Percentiles rank a stretch among this genome's conserved stretches.
Conservation (phyloP, 2,113 vertebrate species). For the Dasyprocta punctata region DNA sequence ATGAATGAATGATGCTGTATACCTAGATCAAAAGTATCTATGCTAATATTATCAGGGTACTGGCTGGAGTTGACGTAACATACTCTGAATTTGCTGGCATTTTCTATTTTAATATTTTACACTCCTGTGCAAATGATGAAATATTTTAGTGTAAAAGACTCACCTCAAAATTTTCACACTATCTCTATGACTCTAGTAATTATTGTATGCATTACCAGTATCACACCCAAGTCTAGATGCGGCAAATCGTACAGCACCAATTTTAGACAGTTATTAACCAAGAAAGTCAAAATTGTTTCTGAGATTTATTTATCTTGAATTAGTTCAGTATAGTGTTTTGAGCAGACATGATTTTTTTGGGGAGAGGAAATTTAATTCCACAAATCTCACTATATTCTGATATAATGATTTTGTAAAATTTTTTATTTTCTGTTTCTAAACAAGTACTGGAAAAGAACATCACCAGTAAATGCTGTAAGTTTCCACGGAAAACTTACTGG, state of each 20-base stretch:
- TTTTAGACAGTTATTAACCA: background rate
- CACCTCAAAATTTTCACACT: background rate
- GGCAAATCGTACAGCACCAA: background rate
- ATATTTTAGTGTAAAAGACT: background rate
- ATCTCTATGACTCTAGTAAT: background rate
- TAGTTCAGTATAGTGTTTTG: background rate
- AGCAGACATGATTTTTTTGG: background rate
- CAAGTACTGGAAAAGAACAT: background rate
- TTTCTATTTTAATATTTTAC: background rate
- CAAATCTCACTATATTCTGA: background rate
- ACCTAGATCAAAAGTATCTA: background rate
- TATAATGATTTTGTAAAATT: background rate
- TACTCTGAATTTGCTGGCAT: background rate
- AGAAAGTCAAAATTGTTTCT: background rate
- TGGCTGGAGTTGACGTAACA: background rate
- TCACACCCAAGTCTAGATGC: background rate
- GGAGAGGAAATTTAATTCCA: background rate
- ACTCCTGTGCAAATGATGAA: background rate
- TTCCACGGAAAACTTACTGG: conserved; percentile 27
- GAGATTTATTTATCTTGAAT: background rate
- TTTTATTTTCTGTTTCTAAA: background rate
- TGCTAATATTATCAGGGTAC: background rate
- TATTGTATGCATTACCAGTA: background rate
- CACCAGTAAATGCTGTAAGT: background rate
- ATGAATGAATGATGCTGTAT: background rate